phyloP scores from a whole-genome alignment of 1,140 invertebrate genomes.

The Whitmania pigra region DNA sequence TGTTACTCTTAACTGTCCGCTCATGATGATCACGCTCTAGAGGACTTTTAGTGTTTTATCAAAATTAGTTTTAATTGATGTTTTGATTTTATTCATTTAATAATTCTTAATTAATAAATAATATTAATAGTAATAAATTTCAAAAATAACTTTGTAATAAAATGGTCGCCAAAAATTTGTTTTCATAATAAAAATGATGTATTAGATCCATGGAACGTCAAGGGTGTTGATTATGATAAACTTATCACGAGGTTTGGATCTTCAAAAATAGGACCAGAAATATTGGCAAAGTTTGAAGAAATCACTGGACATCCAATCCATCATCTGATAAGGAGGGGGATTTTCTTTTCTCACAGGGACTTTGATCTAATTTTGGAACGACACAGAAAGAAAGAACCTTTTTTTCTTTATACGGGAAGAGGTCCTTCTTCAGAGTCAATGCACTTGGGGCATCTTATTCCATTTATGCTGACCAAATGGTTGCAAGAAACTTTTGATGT shows the following conservation, averaged over 20 bases:
- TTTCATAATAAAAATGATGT: constrained; percentile 62
- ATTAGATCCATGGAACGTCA: constrained; percentile 93
- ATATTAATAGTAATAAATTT: too few species aligned
- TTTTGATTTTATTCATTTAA: too few species aligned
- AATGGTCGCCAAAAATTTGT: too few species aligned
- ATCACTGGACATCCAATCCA: constrained; percentile 76
- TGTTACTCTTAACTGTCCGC: too few species aligned
- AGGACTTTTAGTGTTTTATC: too few species aligned
- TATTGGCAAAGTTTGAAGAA: constrained; percentile 73
- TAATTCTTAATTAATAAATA: too few species aligned
- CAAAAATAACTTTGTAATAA: too few species aligned
- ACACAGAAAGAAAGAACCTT: constrained; percentile 77
- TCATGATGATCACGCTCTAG: too few species aligned
- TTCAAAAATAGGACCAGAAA: constrained; percentile 70
- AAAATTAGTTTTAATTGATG: too few species aligned
- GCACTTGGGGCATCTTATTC: constrained; percentile 93
- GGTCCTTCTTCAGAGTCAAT: constrained; percentile 89
- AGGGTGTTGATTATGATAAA: constrained; percentile 94
- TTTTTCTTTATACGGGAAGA: constrained; percentile 92
- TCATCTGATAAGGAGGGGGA: constrained; percentile 73
- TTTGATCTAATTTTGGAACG: constrained; percentile 60
- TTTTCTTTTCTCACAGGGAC: constrained; percentile 88
- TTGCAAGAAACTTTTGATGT: constrained; percentile 94
- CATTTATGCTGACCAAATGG: constrained; percentile 95
- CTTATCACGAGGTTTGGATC: constrained; percentile 88